Conservation (phyloP, 2,797 vertebrate species). For the Pteronotus mesoamericanus region DNA sequence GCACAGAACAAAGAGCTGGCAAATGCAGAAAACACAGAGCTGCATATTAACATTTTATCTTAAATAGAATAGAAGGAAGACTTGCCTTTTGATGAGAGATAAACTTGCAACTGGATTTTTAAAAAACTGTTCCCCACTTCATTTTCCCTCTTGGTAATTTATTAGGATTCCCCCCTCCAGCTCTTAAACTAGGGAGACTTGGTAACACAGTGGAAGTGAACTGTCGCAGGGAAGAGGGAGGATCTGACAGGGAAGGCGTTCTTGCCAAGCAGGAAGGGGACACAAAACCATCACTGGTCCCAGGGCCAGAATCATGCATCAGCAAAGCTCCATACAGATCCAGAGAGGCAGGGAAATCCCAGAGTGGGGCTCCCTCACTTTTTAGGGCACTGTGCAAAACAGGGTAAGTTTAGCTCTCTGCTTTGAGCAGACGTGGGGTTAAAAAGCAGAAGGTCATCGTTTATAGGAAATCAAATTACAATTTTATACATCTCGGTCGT, state of each 20-base stretch:
- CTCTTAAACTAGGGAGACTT: not conserved
- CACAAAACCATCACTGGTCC: not conserved
- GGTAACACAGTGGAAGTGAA: not conserved
- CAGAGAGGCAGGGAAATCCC: not conserved
- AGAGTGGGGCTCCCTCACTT: rapidly evolving
- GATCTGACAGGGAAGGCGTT: not conserved
- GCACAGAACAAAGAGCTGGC: not conserved
- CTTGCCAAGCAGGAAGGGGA: not conserved
- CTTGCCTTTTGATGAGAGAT: not conserved
- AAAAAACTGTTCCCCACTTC: not conserved
- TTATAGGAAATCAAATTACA: not conserved
- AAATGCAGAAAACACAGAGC: not conserved
- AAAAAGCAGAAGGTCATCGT: not conserved
- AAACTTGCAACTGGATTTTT: not conserved
- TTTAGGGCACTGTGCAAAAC: not conserved
- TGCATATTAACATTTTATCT: not conserved
- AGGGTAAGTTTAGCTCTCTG: not conserved
- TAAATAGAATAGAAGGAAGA: not conserved
- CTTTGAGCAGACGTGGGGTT: not conserved
- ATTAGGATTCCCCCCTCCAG: not conserved
- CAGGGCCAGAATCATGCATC: not conserved
- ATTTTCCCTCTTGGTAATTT: not conserved
- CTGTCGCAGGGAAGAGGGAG: not conserved
- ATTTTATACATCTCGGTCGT: not conserved
- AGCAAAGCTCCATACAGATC: rapidly evolving